These are phyloP conservation scores for Zaprionus kolodkinae DNA, from an alignment of 1,140 invertebrate genomes.

Conservation along the genomic window DNA sequence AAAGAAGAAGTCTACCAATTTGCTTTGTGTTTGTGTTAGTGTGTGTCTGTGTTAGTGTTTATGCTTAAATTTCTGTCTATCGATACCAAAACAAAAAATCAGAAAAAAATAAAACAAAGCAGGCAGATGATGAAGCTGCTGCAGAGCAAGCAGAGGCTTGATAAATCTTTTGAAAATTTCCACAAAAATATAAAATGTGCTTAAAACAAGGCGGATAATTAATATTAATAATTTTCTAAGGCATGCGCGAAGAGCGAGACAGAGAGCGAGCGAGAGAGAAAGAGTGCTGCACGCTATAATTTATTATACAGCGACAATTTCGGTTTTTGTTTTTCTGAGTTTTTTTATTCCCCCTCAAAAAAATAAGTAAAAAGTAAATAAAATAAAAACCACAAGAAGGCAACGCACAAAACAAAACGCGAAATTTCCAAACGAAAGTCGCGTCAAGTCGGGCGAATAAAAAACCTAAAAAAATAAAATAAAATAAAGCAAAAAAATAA, in stretches of 20 bases:
- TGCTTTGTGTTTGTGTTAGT: slow-evolving; percentile 26
- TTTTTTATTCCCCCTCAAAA: slow-evolving; percentile 44
- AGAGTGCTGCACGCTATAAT: slow-evolving; percentile 48
- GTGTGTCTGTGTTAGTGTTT: slow-evolving; percentile 31
- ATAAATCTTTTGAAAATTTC: slow-evolving; percentile 44
- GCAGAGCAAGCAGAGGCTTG: slow-evolving; percentile 11
- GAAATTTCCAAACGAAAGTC: slow-evolving; percentile 70
- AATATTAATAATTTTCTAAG: slow-evolving; percentile 53
- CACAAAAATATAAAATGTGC: slow-evolving; percentile 32
- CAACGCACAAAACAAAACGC: slow-evolving; percentile 62
- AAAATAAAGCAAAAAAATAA: neutral
- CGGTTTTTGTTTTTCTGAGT: slow-evolving; percentile 39
- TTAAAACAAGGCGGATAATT: slow-evolving; percentile 31
- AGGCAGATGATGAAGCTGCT: slow-evolving; percentile 5
- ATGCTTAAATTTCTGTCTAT: slow-evolving; percentile 33
- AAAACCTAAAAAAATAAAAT: slow-evolving; percentile 1
- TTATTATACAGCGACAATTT: slow-evolving; percentile 73
- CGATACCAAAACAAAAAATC: slow-evolving; percentile 1
- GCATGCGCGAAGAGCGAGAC: slow-evolving; percentile 30
- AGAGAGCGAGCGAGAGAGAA: slow-evolving; percentile 11
- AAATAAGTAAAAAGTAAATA: slow-evolving; percentile 24
- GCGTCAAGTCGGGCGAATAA: slow-evolving; percentile 13
- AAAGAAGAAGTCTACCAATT: slow-evolving; percentile 59
- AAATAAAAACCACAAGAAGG: slow-evolving; percentile 30
- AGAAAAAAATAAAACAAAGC: slow-evolving; percentile 33